Base-by-base conservation (phyloP, 2,888 invertebrate genomes). In the Dryobota labecula region DNA sequence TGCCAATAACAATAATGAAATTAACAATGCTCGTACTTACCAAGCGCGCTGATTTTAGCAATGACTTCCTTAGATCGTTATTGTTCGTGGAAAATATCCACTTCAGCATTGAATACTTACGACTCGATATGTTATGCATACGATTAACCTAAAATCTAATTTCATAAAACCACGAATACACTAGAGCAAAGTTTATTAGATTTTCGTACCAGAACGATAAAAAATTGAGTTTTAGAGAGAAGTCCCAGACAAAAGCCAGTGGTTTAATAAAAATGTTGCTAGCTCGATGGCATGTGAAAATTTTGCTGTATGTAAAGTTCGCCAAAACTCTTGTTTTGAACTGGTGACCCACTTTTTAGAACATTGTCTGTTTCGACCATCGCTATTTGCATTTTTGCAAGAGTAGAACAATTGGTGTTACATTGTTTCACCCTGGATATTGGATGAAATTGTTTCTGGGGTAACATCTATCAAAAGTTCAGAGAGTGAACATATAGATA, bases 181-280 rank as follows among this genome's bases (percentile, higher is more conserved):
- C 45, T 51, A 68, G 20, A 64, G 27, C 78, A 88, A 87, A 86
- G 88, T 89, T 87, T 89, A 89, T 90, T 90, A 89, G 87, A 86
- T 88, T 90, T 64, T 47, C 33, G 49, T 56, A 64, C 15, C 63
- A 51, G 18, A 24, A 51, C 38, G 49, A 76, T 64, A 80, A 76
- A 81, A 90, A 89, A 85, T 85, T 84, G 86, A 45, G 76, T 87
- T 87, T 70, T 82, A 84, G 85, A 88, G 85, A 80, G 85, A 84
- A 84, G 84, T 85, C 76, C 86, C 87, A 84, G 53, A 70, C 65
- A 66, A 66, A 70, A 70, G 82, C 54, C 61, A 76, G 58, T 81
- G 83, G 85, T 84, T 89, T 87, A 89, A 90, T 92, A 91, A 90
- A 92, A 91, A 88, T 87, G 86, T 89, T 86, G 83, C 80, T 69